phyloP scores from a whole-genome alignment of 1,140 invertebrate genomes.

The Pristionchus pacificus region DNA sequence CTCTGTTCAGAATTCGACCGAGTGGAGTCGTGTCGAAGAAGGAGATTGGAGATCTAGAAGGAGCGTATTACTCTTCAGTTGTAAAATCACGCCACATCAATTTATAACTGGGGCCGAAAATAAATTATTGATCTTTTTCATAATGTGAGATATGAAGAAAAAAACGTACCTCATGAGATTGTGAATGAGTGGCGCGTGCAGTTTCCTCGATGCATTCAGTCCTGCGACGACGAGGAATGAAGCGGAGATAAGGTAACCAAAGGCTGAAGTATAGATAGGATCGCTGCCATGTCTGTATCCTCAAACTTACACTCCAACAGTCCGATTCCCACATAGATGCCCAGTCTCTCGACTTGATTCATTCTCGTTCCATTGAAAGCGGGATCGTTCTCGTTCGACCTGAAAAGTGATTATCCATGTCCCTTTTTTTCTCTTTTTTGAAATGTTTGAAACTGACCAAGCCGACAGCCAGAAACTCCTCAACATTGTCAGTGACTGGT shows the following conservation, averaged over 20 bases:
- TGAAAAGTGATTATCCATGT: no score
- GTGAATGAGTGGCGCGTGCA: slow-evolving; percentile 73
- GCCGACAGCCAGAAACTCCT: slow-evolving; percentile 43
- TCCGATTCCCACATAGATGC: slow-evolving; percentile 31
- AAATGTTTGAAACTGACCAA: slow-evolving; percentile 43
- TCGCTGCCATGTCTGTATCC: no score
- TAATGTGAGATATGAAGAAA: no score
- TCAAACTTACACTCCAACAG: slow-evolving; percentile 32
- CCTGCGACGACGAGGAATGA: slow-evolving; percentile 42
- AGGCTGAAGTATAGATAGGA: slow-evolving; percentile 39
- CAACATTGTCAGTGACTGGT: slow-evolving; percentile 25
- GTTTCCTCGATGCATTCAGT: slow-evolving; percentile 60
- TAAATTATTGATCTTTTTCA: no score
- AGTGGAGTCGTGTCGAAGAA: slow-evolving; percentile 69
- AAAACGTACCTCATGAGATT: slow-evolving; percentile 71
- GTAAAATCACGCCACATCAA: no score
- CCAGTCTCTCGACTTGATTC: slow-evolving; percentile 22
- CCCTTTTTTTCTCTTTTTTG: no score
- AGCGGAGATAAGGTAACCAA: slow-evolving; percentile 39
- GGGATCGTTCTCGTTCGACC: slow-evolving; percentile 46
- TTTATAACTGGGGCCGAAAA: no score
- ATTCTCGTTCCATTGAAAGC: slow-evolving; percentile 5
- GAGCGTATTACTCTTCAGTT: no score
- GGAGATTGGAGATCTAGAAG: slow-evolving; percentile 60
- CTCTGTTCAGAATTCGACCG: slow-evolving; percentile 73